phyloP scores from a whole-genome alignment of 2,113 vertebrate species.

The Alligator sinensis region DNA sequence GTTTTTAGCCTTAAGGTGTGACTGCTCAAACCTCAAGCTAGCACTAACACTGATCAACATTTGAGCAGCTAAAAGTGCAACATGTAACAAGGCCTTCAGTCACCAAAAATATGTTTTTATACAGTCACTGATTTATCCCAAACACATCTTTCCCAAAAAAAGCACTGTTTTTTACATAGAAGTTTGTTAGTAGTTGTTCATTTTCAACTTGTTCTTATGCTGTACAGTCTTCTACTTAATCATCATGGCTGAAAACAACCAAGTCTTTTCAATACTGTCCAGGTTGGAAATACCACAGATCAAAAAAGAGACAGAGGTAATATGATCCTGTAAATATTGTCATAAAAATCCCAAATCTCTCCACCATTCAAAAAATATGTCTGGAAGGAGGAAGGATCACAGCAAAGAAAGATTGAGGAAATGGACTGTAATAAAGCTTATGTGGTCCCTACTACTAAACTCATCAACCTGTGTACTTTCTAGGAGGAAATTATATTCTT shows the following conservation, averaged over 20 bases:
- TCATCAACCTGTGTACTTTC: neutral
- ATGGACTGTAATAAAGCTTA: neutral
- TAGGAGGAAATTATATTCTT: neutral
- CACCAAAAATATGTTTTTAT: too few species aligned
- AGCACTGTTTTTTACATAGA: too few species aligned
- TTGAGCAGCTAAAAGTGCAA: too few species aligned
- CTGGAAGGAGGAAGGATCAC: neutral
- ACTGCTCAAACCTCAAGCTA: too few species aligned
- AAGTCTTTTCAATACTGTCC: accelerated
- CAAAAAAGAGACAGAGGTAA: neutral
- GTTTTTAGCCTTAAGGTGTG: too few species aligned
- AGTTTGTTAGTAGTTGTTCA: too few species aligned
- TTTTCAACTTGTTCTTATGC: too few species aligned
- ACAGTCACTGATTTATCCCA: too few species aligned
- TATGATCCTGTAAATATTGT: neutral
- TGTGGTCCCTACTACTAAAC: neutral
- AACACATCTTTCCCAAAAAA: too few species aligned
- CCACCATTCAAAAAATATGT: neutral
- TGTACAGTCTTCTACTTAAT: neutral
- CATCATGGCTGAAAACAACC: neutral
- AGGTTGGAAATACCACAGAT: neutral
- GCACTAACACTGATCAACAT: too few species aligned
- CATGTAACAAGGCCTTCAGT: too few species aligned
- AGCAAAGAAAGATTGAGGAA: neutral
- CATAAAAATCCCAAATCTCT: neutral